Conservation (phyloP, 2,888 invertebrate genomes). For the Oscheius sp. region DNA sequence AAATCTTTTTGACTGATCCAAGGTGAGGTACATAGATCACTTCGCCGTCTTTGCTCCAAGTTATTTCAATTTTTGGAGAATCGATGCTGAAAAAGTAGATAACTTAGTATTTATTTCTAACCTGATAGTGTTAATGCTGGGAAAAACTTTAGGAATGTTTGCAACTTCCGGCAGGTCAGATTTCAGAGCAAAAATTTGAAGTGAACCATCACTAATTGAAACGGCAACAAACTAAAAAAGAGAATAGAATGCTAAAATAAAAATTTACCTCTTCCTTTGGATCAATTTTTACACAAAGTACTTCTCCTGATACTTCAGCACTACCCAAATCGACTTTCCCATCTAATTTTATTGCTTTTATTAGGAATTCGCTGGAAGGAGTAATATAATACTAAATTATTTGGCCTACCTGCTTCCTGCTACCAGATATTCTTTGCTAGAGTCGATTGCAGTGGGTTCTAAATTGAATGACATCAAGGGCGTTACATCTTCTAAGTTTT, state of each 20-base stretch:
- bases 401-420: conserved; percentile 12
- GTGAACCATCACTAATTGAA: background rate
- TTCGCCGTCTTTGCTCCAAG: conserved; percentile 16
- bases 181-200: background rate
- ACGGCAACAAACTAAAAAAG: conserved; percentile 14
- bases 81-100: background rate
- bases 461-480: conserved; percentile 11
- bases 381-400: background rate
- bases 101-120: background rate
- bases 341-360: conserved; percentile 3
- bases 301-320: conserved; percentile 18
- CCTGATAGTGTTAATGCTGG: conserved; percentile 12
- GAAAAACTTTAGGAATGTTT: background rate
- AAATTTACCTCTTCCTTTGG: conserved; percentile 21
- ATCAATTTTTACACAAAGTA: conserved; percentile 19
- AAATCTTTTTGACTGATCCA: conserved; percentile 18
- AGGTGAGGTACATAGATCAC: conserved; percentile 15
- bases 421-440: conserved; percentile 2
- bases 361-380: conserved; percentile 23
- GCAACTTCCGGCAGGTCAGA: background rate
- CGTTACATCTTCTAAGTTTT: conserved; percentile 15
- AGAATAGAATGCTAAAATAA: background rate
- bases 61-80: background rate
- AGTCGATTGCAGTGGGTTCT: conserved; percentile 21
- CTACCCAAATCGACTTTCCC: background rate